Evolutionary conservation across 1,140 invertebrate genomes (phyloP).

Genomic region (Nomia melanderi): DNA sequence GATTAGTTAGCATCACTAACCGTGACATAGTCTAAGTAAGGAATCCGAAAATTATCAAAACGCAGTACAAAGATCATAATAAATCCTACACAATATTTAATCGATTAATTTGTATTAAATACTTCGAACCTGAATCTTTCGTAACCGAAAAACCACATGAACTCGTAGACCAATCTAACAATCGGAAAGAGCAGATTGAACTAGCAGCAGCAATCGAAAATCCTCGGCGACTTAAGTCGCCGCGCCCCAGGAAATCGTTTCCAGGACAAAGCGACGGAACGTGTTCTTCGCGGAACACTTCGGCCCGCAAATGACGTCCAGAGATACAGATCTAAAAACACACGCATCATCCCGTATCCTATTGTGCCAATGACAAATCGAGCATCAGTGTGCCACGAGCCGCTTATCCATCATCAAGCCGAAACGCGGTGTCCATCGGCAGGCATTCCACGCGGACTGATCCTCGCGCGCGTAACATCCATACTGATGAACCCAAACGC

Average conservation of each 20-base stretch:
- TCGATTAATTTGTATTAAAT: too few relatives aligned
- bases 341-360: slow-evolving; percentile 23
- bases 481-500: slow-evolving; percentile 27
- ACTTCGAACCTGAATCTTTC: too few relatives aligned
- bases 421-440: slow-evolving; percentile 41
- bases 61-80: too few relatives aligned
- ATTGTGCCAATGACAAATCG: slow-evolving; percentile 72
- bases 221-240: not conserved
- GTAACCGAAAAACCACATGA: too few relatives aligned
- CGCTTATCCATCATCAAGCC: slow-evolving; percentile 65
- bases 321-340: slow-evolving; percentile 41
- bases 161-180: too few relatives aligned
- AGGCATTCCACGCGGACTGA: slow-evolving; percentile 40
- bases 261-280: slow-evolving; percentile 16
- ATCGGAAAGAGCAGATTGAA: not conserved
- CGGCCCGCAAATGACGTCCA: slow-evolving; percentile 28
- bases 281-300: slow-evolving; percentile 13
- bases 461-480: slow-evolving; percentile 23
- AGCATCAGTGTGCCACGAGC: slow-evolving; percentile 50
- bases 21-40: too few relatives aligned
- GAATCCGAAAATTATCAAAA: too few relatives aligned
- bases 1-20: too few relatives aligned
- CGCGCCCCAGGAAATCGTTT: not conserved
- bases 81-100: too few relatives aligned
- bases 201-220: not conserved